phyloP scores from a whole-genome alignment of 2,797 vertebrate species.

The Botia almorhae region DNA sequence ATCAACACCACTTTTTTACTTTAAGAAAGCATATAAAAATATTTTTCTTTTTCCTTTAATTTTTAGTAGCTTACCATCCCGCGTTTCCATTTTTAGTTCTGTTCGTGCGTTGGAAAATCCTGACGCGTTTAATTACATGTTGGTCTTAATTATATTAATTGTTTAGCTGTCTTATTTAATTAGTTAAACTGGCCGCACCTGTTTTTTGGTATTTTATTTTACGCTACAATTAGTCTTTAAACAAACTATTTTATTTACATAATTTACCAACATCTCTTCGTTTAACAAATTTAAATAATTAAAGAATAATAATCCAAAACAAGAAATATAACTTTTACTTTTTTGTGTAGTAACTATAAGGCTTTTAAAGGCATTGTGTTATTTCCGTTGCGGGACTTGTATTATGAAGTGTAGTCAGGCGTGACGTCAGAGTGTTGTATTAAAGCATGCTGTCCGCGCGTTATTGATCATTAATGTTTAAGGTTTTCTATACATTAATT shows the following conservation, averaged over 20 bases:
- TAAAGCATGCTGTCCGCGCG: neutral
- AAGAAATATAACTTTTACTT: too few relatives aligned
- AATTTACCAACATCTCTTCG: too few relatives aligned
- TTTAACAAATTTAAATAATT: too few relatives aligned
- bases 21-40: neutral
- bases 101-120: neutral
- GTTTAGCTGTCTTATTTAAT: neutral
- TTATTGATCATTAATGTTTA: constrained; percentile 30
- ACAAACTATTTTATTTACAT: neutral
- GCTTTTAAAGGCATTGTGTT: neutral
- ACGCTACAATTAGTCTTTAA: neutral
- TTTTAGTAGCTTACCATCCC: constrained; percentile 61
- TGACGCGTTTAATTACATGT: neutral
- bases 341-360: too few relatives aligned
- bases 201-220: neutral
- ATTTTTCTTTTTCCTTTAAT: neutral
- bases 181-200: neutral
- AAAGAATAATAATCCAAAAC: neutral
- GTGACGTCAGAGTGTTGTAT: neutral
- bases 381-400: constrained; percentile 15
- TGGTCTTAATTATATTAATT: neutral
- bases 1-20: neutral
- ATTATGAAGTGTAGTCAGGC: constrained; percentile 32
- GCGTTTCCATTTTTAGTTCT: constrained; percentile 60
- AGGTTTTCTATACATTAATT: constrained; percentile 47